phyloP scores from a whole-genome alignment of 1,140 invertebrate genomes.

The Listronotus bonariensis region DNA sequence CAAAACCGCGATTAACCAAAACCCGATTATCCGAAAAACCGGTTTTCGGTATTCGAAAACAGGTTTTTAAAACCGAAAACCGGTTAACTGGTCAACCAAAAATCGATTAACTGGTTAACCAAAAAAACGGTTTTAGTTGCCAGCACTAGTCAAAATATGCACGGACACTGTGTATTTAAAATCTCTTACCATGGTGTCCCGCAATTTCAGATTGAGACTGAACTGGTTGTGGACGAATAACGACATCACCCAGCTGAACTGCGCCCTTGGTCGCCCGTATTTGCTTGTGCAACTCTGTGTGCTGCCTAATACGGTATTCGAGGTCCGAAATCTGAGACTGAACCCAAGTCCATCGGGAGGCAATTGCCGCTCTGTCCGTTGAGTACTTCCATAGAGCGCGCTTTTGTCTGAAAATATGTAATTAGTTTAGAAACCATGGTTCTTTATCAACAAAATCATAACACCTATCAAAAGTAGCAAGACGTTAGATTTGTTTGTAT shows the following conservation, averaged over 20 bases:
- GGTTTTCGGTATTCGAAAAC: too few relatives aligned
- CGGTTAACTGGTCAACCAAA: too few relatives aligned
- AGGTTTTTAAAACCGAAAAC: too few relatives aligned
- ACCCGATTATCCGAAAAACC: too few relatives aligned
- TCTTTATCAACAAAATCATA: too few relatives aligned
- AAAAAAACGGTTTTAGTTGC: too few relatives aligned
- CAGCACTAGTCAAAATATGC: background rate
- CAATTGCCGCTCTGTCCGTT: conserved; percentile 77
- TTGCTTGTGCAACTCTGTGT: conserved; percentile 78
- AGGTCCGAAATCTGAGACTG: conserved; percentile 89
- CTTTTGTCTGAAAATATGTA: conserved; percentile 66
- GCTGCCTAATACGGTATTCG: conserved; percentile 89
- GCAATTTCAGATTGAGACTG: conserved; percentile 41
- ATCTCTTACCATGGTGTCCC: conserved; percentile 38
- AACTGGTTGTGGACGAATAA: conserved; percentile 21
- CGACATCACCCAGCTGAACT: conserved; percentile 54
- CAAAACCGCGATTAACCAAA: too few relatives aligned
- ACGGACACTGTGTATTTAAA: background rate
- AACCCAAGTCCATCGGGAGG: conserved; percentile 88
- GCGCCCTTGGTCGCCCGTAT: conserved; percentile 64
- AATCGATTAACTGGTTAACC: too few relatives aligned
- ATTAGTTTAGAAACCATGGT: too few relatives aligned
- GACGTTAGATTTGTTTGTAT: too few relatives aligned
- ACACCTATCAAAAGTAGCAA: too few relatives aligned
- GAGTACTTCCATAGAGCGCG: conserved; percentile 86